Base-by-base conservation (phyloP, 2,113 vertebrate genomes). In the Salvator merianae region DNA sequence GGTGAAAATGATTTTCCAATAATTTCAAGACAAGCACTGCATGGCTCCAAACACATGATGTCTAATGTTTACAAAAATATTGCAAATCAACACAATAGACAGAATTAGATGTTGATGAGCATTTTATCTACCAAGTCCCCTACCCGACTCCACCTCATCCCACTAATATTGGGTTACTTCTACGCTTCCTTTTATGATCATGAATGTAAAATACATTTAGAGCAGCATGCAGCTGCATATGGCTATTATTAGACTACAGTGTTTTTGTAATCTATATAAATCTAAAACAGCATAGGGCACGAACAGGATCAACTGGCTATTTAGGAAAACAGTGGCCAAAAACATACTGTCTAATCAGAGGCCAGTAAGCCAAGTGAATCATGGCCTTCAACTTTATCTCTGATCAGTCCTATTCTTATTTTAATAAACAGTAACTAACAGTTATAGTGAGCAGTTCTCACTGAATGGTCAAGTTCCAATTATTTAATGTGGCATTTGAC, bases 1-100 rank as follows among this genome's bases (percentile, higher is more conserved):
- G 85, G 88, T 86, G 88, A 86, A 80, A 77, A 62, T 88, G 78
- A 55, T 74, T 85, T 53, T 34, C 88, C 79, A 88, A 59, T 91
- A 89, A 90, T 93, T 85, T 50, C 74, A 88, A 90, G 92, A 87
- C 90, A 86, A 78, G 88, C 86, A 63, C 74, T 87, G 84, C 75
- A 84, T 84, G 87, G 82, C 8, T 86, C 75, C 87, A 89, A 91
- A 84, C 79, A 90, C 66, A 91, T 87, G 77, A 86, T 75, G 77
- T 34, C 72, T 65, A 83, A 82, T 79, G 68, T 81, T 81, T 5
- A 79, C 59, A 47, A 28, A 75, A 86, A 81, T 20, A 82, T 24
- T 40, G 13, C 70, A 38, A 79, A 47, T 26, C 76, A 71, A 86
- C 86, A 87, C 63, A 71, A 83, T 74, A 43, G 87, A 83, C 79